A percentile compares a stretch with the other conserved stretches of the same genome.
Conservation (phyloP, 2,797 vertebrate species). For the Gouania willdenowi region DNA sequence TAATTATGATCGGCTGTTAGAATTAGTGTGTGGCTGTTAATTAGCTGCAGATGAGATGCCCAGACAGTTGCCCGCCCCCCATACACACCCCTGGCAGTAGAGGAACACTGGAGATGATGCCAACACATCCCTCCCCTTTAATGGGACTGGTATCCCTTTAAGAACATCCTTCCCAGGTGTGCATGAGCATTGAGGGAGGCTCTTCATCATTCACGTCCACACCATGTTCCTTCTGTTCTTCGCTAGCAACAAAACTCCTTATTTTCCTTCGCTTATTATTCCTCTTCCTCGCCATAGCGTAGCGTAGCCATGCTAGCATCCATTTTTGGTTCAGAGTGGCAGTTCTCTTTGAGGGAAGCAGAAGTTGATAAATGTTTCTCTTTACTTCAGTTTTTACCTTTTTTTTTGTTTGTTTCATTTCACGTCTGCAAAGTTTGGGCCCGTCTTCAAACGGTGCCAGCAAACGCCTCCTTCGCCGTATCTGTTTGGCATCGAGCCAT, state of each 20-base stretch:
- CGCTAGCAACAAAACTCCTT: slow-evolving; percentile 49
- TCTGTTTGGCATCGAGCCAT: slow-evolving; percentile 65
- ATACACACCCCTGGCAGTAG: slow-evolving; percentile 60
- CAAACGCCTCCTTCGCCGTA: slow-evolving; percentile 31
- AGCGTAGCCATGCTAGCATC: slow-evolving; percentile 39
- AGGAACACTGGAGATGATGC: slow-evolving; percentile 63
- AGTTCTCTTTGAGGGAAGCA: slow-evolving; percentile 22
- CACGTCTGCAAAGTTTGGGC: slow-evolving; percentile 16
- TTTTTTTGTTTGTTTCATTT: slow-evolving; percentile 19
- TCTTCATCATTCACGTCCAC: slow-evolving; percentile 66
- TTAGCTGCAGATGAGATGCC: slow-evolving; percentile 74
- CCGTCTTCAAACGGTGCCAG: slow-evolving; percentile 19
- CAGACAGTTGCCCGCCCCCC: slow-evolving; percentile 71
- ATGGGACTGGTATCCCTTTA: slow-evolving; percentile 69
- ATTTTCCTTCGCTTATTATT: slow-evolving; percentile 19
- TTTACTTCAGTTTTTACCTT: slow-evolving; percentile 22
- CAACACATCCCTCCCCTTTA: slow-evolving; percentile 64
- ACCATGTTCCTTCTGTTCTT: slow-evolving; percentile 59
- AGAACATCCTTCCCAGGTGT: slow-evolving; percentile 73
- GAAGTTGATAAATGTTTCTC: slow-evolving; percentile 39
- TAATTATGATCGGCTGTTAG: slow-evolving; percentile 79
- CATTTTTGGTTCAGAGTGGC: slow-evolving; percentile 23
- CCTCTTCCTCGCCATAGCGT: slow-evolving; percentile 21
- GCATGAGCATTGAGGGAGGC: slow-evolving; percentile 52
- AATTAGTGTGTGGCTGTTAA: slow-evolving; percentile 77